phyloP scores from a whole-genome alignment of 2,888 invertebrate genomes.

The Linyphia triangularis region DNA sequence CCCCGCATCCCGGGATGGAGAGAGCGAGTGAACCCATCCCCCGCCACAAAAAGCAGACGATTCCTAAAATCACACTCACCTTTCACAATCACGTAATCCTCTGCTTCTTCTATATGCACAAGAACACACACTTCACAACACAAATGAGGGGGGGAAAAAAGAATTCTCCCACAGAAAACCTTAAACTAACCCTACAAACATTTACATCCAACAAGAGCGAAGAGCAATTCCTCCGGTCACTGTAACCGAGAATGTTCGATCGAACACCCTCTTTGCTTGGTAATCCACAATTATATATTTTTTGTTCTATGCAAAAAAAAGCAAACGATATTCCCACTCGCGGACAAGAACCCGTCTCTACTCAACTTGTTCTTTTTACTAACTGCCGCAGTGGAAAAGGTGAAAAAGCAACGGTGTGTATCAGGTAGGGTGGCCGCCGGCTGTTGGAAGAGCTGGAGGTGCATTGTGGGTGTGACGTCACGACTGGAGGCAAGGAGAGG shows the following conservation, averaged over 20 bases:
- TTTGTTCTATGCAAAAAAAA: too few species aligned
- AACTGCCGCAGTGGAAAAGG: neutral
- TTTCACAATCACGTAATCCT: neutral
- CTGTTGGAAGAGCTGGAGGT: constrained; percentile 48
- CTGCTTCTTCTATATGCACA: neutral
- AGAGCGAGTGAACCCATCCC: neutral
- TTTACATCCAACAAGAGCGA: neutral
- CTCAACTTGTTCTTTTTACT: neutral
- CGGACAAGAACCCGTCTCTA: neutral
- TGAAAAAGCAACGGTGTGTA: neutral
- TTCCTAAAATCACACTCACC: neutral
- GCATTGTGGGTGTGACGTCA: constrained; percentile 3
- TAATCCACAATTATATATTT: neutral
- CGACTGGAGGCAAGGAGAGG: too few species aligned
- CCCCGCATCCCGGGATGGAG: neutral
- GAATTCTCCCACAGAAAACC: neutral
- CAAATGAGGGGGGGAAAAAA: neutral
- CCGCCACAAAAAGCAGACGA: neutral
- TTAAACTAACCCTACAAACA: neutral
- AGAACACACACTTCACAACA: neutral
- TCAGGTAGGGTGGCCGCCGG: constrained; percentile 14
- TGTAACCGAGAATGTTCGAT: neutral
- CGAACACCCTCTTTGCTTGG: neutral
- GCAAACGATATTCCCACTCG: neutral
- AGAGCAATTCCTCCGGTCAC: neutral